Percentiles rank a stretch among this genome's conserved stretches.
These are phyloP conservation scores for Drosophila parvula DNA, from an alignment of 1,140 invertebrate species.

Conservation along the genomic window DNA sequence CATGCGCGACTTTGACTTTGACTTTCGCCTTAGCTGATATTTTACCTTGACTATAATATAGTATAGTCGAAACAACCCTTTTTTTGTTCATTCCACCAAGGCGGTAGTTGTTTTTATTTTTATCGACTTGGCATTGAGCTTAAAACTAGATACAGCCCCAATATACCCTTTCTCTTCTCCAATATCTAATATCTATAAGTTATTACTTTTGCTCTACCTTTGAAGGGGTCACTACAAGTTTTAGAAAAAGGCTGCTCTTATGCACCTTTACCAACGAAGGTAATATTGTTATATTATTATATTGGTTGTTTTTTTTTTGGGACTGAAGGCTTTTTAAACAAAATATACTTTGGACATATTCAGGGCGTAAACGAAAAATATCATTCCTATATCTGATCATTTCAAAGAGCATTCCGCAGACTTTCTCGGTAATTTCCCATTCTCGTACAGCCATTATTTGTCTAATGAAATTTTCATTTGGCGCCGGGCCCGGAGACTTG, in stretches of 20 bases:
- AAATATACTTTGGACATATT: not conserved
- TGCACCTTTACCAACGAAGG: too few species aligned
- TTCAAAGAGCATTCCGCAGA: constrained; percentile 11
- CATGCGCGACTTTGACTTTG: constrained; percentile 28
- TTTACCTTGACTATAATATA: constrained; percentile 17
- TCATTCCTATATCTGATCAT: not conserved
- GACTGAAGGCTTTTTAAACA: not conserved
- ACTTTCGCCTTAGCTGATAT: constrained; percentile 17
- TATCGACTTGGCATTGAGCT: constrained; percentile 57
- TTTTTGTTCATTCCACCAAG: not conserved
- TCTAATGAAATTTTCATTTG: constrained; percentile 33
- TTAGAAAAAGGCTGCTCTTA: not conserved
- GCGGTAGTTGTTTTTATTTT: constrained; percentile 36
- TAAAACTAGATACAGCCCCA: constrained; percentile 15
- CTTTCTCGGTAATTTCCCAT: not conserved
- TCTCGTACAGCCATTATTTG: constrained; percentile 12
- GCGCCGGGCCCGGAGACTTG: constrained; percentile 29
- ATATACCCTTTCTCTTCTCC: not conserved
- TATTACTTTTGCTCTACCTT: not conserved
- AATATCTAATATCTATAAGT: constrained; percentile 7
- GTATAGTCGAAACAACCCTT: constrained; percentile 10
- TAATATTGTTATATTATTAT: not conserved
- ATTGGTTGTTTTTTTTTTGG: not conserved
- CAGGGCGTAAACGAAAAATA: not conserved
- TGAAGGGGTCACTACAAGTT: not conserved